Evolutionary conservation across 2,113 vertebrate genomes (phyloP).

Genomic region (Heptranchias perlo): DNA sequence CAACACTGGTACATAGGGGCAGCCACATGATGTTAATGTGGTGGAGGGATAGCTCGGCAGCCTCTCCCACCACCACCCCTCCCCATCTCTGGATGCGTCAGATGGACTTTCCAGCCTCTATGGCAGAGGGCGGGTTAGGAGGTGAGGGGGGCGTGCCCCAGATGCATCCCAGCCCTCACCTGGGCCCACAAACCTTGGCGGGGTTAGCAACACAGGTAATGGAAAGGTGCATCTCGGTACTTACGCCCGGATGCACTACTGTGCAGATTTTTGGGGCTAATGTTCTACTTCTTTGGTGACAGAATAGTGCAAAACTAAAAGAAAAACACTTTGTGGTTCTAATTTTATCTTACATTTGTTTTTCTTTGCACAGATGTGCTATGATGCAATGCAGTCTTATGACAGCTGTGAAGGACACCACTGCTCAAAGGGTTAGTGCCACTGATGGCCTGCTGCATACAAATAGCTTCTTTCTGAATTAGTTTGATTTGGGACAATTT

Average conservation of each 20-base stretch:
- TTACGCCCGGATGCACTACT: background rate
- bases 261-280: background rate
- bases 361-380: background rate
- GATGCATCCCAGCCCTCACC: background rate
- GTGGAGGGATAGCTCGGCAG: background rate
- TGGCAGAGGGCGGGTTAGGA: background rate
- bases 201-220: background rate
- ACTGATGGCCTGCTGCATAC: slow-evolving; percentile 1
- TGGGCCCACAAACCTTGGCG: background rate
- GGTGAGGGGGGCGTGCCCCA: background rate
- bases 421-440: background rate
- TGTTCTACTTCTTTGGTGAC: background rate
- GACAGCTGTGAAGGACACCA: background rate
- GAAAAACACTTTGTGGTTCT: background rate
- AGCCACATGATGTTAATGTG: background rate
- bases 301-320: background rate
- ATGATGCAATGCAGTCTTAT: background rate
- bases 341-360: background rate
- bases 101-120: background rate
- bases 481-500: background rate
- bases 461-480: slow-evolving; percentile 6
- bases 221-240: background rate
- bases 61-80: background rate
- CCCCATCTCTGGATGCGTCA: background rate
- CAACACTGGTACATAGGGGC: background rate